Base-by-base conservation (phyloP, 2,797 vertebrate species). In the Xerus rutilus region DNA sequence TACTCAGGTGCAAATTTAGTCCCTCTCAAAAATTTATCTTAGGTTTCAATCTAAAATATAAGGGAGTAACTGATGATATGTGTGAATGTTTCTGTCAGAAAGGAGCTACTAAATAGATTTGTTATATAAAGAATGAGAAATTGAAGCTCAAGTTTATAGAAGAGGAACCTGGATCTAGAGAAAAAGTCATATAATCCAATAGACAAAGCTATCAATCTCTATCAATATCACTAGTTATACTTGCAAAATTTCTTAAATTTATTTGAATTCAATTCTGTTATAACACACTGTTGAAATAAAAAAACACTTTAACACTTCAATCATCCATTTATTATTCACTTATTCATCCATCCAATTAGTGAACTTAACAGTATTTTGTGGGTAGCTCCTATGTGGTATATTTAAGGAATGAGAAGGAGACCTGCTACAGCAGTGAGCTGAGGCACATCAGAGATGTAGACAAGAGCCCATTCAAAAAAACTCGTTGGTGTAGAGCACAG, bases 1-100 rank as follows among this genome's bases (percentile, higher is more conserved):
- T 35, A 64, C 8, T 67, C 82, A 88, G 3, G 49, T 70, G 10
- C 43, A 89, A 32, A 77, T 15, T 73, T 67, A 82, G 47, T 57
- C 39, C 81, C 45, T 72, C 45, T 35, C 70, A 7, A 95, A 96
- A 96, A 92, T 59, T 73, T 67, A 93, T 39, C 20, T 88, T 39
- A 73, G 7, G 12, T 95, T 97, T 76, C 23, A 20, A 28, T 67
- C 14, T 86, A 86, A 92, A 95, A 77, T 62, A 84, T 1, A 8
- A 96, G 94, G 5, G 64, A 92, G 72, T 93, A 95, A 92, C 52
- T 87, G 57, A 83, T 87, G 57, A 83, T 28, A 32, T 35, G 90
- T 57, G 35, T n/a, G 86, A 93, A 89, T 62, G 3, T 52, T 93
- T 94, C 21, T 84, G 88, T 93, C 70, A 45, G 25, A 87, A 95